Evolutionary conservation across 2,888 invertebrate genomes (phyloP).

Genomic region (Thymelicus lineola): DNA sequence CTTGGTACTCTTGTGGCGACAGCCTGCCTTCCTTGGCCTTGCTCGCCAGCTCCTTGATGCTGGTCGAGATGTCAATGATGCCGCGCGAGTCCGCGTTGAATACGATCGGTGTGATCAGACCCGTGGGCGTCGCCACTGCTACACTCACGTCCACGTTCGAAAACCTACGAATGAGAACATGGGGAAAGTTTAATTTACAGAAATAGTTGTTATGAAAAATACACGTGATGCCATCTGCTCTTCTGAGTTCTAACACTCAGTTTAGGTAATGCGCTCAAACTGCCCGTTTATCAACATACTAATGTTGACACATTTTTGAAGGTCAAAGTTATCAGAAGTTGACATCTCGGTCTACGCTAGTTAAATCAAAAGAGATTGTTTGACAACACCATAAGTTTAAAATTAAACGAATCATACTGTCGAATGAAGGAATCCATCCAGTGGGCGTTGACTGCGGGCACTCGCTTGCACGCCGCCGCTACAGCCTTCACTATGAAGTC

Average conservation of each 20-base stretch:
- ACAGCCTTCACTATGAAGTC: conserved; percentile 98
- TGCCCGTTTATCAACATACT: no score
- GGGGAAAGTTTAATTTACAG: no score
- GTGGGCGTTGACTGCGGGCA: conserved; percentile 97
- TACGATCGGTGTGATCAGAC: conserved; percentile 98
- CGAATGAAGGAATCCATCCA: conserved; percentile 98
- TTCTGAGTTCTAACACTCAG: no score
- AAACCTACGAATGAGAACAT: no score
- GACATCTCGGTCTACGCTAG: no score
- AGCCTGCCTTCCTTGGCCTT: conserved; percentile 96
- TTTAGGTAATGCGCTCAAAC: no score
- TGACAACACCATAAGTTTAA: no score
- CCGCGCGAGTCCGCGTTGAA: conserved; percentile 96
- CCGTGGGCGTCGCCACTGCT: conserved; percentile 97
- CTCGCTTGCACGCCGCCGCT: conserved; percentile 94
- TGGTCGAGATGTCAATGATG: conserved; percentile 91
- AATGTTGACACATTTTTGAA: no score
- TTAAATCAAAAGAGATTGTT: no score
- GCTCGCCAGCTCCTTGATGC: conserved; percentile 91
- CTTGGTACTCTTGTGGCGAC: conserved; percentile 97
- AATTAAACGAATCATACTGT: conserved; percentile 86
- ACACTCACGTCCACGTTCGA: conserved; percentile 97
- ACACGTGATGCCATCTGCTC: no score
- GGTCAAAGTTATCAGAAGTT: neutral
- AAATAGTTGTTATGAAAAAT: no score